Evolutionary conservation across 1,140 invertebrate genomes (phyloP).

Genomic region (Zaprionus ornatus): DNA sequence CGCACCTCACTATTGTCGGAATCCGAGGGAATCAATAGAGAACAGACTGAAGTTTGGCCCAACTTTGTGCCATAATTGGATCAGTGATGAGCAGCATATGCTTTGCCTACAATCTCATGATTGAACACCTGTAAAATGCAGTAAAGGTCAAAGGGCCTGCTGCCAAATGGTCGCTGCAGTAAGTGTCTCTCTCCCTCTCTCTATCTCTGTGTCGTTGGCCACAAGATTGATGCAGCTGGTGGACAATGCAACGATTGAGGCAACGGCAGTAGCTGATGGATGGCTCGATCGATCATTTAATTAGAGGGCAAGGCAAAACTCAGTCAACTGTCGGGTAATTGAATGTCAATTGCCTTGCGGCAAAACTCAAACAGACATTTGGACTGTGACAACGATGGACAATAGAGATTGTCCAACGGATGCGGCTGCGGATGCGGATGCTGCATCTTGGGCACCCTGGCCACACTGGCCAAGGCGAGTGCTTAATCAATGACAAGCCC

Average conservation of each 20-base stretch:
- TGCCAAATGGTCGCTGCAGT: constrained; percentile 29
- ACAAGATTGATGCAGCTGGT: constrained; percentile 39
- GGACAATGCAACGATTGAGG: not conserved
- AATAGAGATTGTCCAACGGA: not conserved
- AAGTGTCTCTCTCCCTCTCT: not conserved
- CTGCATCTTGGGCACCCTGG: not conserved
- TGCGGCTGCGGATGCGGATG: not conserved
- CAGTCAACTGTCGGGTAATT: constrained; percentile 15
- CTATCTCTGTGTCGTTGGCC: not conserved
- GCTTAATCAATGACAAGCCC: not conserved
- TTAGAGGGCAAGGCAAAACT: constrained; percentile 28
- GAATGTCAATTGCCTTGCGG: constrained; percentile 35
- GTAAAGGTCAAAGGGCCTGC: constrained; percentile 23
- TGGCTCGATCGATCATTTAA: constrained; percentile 42
- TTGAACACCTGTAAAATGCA: constrained; percentile 6
- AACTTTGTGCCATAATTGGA: not conserved
- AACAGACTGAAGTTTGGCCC: not conserved
- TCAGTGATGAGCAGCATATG: not conserved
- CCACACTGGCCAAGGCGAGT: not conserved
- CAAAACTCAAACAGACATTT: constrained; percentile 13
- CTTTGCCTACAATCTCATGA: not conserved
- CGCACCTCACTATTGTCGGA: not conserved
- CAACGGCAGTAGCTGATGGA: constrained; percentile 23
- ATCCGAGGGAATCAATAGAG: too few relatives aligned
- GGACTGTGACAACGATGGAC: not conserved